Conservation (phyloP, 2,888 invertebrate genomes). For the Tuberolachnus salignus region DNA sequence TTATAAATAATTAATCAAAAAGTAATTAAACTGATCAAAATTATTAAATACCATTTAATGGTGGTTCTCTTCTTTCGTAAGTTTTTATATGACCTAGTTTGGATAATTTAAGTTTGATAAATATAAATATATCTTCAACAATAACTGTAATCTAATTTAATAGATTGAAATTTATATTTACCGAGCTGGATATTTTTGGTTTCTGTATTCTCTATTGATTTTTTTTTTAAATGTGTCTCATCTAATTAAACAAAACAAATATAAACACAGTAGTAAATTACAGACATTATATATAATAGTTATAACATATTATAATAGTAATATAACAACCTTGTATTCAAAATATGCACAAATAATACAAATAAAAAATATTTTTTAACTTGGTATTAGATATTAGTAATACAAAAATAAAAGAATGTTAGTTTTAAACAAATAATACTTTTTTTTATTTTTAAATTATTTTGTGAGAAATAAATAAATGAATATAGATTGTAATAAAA, state of each 20-base stretch:
- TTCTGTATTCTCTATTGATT: background rate
- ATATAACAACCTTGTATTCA: background rate
- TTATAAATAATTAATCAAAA: background rate
- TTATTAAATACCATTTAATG: conserved; percentile 14
- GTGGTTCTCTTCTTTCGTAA: background rate
- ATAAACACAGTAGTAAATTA: background rate
- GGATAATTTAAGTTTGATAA: background rate
- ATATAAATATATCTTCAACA: background rate
- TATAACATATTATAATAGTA: too few species aligned
- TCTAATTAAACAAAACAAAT: conserved; percentile 1
- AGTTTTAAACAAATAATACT: background rate
- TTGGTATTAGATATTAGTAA: background rate
- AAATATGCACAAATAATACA: background rate
- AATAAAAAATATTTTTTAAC: too few species aligned
- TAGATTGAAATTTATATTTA: background rate
- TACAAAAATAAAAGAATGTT: background rate
- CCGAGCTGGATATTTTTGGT: background rate
- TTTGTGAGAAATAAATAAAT: too few species aligned
- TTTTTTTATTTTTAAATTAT: too few species aligned
- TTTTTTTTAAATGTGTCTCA: background rate
- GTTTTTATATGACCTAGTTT: background rate
- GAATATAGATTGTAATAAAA: background rate
- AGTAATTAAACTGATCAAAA: background rate
- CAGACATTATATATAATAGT: background rate
- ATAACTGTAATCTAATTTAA: background rate